Evolutionary conservation across 2,797 vertebrate species (phyloP), one percentile per base, ranked within the genome.

Genomic region (Gila robusta): DNA sequence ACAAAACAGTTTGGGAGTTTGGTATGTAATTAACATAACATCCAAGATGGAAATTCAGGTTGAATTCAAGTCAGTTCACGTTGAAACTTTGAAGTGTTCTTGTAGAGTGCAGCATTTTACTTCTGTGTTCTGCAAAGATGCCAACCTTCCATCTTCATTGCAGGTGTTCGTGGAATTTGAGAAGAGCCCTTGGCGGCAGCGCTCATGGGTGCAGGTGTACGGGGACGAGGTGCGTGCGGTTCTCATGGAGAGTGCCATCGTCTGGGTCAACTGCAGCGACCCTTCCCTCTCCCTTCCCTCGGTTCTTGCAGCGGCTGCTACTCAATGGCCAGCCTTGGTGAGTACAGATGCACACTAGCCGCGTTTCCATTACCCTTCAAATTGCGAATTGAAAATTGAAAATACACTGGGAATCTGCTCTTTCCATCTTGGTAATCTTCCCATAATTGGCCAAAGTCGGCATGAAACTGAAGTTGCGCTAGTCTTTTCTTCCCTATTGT

Each of bases 101-200:
- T 39, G 47, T 32, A 62, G 37, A 82, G 16, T 23, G 23, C n/a
- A 28, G 28, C n/a, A 59, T 49, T 77, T 32, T n/a, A 41, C 56
- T 39, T 32, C 1, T 5, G 62, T n/a, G 17, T 85, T 23, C 44
- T 52, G 82, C 47, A 44, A 83, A 72, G 37, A 32, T 32, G 67
- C 19, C 8, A 47, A n/a, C 5, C 3, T 2, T 10, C 0, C 11
- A 54, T 83, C n/a, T 54, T 66, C 14, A 6, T 9, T 89, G 41
- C 91, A 99, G 98, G 97, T 99, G 81, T 99, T 97, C 91, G 96
- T 99, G 92, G 98, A 99, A 93, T 99, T 99, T 44, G 98, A 99
- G 88, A 97, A 97, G 84, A 95, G 96, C 79, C 94, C 92, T 72
- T 98, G 97, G 96, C 95, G 95, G 66, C 94, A 95, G 82, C 96